These are phyloP conservation scores for Amiota minor DNA, from an alignment of 2,888 invertebrate species.

Conservation along the genomic window DNA sequence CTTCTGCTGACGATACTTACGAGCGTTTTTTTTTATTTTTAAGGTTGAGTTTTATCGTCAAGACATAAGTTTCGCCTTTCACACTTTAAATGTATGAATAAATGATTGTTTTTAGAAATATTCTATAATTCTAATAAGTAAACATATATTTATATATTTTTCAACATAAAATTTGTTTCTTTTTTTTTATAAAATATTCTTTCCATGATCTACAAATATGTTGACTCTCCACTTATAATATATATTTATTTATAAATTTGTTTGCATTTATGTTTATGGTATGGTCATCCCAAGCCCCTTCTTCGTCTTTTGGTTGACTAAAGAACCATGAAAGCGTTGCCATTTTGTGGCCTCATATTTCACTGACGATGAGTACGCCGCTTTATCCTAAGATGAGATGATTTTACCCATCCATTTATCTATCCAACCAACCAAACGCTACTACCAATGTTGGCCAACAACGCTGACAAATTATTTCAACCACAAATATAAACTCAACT, in stretches of 20 bases:
- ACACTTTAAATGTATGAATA: no score
- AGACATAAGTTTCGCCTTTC: no score
- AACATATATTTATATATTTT: background rate
- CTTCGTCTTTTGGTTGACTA: background rate
- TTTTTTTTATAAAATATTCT: background rate
- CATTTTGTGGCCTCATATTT: conserved; percentile 28
- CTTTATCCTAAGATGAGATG: background rate
- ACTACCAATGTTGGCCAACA: background rate
- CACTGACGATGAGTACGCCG: background rate
- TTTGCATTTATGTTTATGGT: conserved; percentile 10
- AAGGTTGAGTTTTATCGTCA: no score
- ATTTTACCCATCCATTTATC: background rate
- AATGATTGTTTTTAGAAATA: no score
- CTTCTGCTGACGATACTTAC: no score
- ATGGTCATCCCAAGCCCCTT: background rate
- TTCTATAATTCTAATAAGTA: background rate
- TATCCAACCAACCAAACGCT: background rate
- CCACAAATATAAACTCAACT: conserved; percentile 27
- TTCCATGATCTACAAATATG: background rate
- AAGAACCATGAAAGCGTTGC: conserved; percentile 21
- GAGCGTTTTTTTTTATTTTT: no score
- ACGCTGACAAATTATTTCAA: conserved; percentile 26
- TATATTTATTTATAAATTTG: background rate
- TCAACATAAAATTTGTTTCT: background rate
- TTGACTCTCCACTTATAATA: background rate